Base-by-base conservation (phyloP, 2,797 vertebrate genomes). In the Miichthys miiuy region DNA sequence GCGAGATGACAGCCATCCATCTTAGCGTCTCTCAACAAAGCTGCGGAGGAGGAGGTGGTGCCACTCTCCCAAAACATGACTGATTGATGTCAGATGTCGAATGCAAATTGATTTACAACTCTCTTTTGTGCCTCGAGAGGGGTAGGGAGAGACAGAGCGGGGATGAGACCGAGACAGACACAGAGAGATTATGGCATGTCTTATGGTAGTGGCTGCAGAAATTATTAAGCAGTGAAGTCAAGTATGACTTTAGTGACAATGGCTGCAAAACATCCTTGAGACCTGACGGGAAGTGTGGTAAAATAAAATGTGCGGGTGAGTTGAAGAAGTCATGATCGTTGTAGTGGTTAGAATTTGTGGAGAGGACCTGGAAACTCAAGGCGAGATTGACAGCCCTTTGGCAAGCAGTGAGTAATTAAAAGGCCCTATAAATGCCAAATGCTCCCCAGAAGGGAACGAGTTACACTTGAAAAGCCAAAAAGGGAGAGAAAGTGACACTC, bases 381-480 rank as follows among this genome's bases (percentile, higher is more conserved):
- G 74, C 72, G 34, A 70, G 90, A 93, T 90, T 91, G 84, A 87
- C 75, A 84, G 94, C 93, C 94, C 94, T 94, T 95, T 96, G 78
- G 87, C 93, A 94, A 96, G 94, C 93, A 92, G 93, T 78, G 85
- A 94, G 95, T 96, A 95, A 96, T 97, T 96, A 96, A 95, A 95
- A 94, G 82, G 85, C 93, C 93, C 95, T 94, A 94, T 90, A 96
- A 96, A 96, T 95, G 75, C 71, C 79, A 87, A 87, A 81, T 86
- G 91, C 89, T 38, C 91, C 90, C 89, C 72, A 87, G 88, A 94
- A 94, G 87, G 84, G 79, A 89, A 94, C 67, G 48, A 17, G n/a
- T 91, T 93, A 92, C 93, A 95, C 95, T 96, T 96, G 93, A 96
- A 95, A 95, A 95, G 93, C 85, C 76, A 82, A 79, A 78, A 64